These are phyloP conservation scores for Lepidostoma basale DNA, from an alignment of 1,140 invertebrate genomes.

Conservation along the genomic window DNA sequence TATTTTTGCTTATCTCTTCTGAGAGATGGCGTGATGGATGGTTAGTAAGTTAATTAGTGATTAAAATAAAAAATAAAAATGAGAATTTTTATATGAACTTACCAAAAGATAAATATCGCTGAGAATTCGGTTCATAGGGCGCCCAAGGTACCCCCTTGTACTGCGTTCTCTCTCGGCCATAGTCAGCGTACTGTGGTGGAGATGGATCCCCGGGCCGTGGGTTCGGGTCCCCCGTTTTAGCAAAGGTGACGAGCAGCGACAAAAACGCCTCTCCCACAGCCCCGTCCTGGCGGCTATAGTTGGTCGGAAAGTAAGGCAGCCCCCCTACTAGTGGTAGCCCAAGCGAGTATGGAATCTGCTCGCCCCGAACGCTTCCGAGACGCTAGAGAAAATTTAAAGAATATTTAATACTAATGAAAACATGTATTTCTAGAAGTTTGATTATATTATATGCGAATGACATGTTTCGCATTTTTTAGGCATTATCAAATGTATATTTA, in stretches of 20 bases:
- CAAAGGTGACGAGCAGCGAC: constrained; percentile 75
- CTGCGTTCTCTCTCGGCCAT: constrained; percentile 65
- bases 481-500: too few species aligned
- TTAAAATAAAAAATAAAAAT: too few species aligned
- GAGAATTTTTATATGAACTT: constrained; percentile 46
- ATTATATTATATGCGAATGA: too few species aligned
- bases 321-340: constrained; percentile 79
- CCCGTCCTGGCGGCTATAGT: constrained; percentile 78
- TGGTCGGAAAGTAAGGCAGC: constrained; percentile 65
- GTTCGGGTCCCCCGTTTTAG: constrained; percentile 77
- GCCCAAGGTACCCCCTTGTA: constrained; percentile 70
- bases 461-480: too few species aligned
- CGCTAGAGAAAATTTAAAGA: constrained; percentile 64
- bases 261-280: constrained; percentile 77
- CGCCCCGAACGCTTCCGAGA: constrained; percentile 81
- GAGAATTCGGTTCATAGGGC: constrained; percentile 73
- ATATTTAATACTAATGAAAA: too few species aligned
- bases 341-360: constrained; percentile 86
- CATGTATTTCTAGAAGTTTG: too few species aligned
- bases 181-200: constrained; percentile 58
- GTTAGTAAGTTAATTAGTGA: too few species aligned
- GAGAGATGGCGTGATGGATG: too few species aligned
- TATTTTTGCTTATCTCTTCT: too few species aligned
- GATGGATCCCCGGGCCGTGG: constrained; percentile 49
- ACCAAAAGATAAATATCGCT: constrained; percentile 79